phyloP scores from a whole-genome alignment of 1,140 invertebrate species.

The Metopolophium dirhodum region DNA sequence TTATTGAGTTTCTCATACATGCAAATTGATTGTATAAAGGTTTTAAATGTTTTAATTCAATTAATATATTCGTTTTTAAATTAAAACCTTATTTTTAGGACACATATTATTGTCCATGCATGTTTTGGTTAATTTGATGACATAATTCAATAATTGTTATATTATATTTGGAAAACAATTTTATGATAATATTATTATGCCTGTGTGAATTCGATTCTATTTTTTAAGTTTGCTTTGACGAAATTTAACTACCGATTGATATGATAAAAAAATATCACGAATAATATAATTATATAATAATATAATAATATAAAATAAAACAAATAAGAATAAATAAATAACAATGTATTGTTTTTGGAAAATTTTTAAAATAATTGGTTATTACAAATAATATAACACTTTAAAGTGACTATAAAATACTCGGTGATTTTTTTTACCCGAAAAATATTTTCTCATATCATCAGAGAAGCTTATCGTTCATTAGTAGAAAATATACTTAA shows the following conservation, averaged over 20 bases:
- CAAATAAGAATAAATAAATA: neutral
- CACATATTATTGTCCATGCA: neutral
- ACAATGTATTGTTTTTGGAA: neutral
- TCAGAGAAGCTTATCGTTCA: neutral
- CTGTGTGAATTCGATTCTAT: neutral
- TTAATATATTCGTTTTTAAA: neutral
- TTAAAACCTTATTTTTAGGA: neutral
- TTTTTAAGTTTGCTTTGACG: neutral
- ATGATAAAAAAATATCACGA: neutral
- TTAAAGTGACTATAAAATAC: neutral
- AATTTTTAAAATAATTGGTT: neutral
- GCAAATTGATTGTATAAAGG: neutral
- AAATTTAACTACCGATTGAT: neutral
- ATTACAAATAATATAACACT: neutral
- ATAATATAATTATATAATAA: too few relatives aligned
- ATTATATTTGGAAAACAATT: neutral
- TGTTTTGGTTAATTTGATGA: neutral
- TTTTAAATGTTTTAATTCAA: neutral
- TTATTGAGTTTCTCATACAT: neutral
- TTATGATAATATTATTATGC: neutral
- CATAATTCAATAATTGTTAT: neutral
- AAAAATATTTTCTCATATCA: neutral
- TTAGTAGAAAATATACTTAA: neutral
- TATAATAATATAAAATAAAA: neutral
- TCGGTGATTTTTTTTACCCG: neutral